Percentiles rank a stretch among this genome's conserved stretches.
phyloP scores from a whole-genome alignment of 2,888 invertebrate species.

The Noctua fimbriata region DNA sequence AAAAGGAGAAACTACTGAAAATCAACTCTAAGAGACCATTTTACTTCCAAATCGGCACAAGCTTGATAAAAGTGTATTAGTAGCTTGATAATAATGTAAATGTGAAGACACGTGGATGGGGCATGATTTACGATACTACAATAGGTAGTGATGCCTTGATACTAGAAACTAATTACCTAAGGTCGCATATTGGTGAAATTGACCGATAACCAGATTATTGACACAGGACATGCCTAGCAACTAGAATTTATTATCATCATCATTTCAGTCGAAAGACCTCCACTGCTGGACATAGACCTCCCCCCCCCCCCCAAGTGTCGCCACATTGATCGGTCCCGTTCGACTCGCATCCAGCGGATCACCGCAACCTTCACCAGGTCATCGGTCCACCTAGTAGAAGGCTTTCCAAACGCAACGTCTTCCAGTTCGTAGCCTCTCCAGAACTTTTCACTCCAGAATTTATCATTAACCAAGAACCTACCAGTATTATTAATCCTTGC shows the following conservation, averaged over 20 bases:
- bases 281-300: too few species aligned
- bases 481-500: slow-evolving; percentile 2
- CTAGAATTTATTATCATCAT: not conserved
- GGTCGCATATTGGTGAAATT: not conserved
- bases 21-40: not conserved
- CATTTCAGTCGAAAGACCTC: too few species aligned
- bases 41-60: not conserved
- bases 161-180: slow-evolving; percentile 1
- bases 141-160: not conserved
- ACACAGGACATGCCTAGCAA: not conserved
- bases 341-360: too few species aligned
- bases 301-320: too few species aligned
- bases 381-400: too few species aligned
- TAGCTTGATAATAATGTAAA: not conserved
- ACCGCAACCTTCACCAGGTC: too few species aligned
- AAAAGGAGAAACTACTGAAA: not conserved
- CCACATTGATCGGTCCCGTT: too few species aligned
- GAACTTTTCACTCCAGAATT: too few species aligned
- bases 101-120: not conserved
- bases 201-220: slow-evolving; percentile 26
- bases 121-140: slow-evolving; percentile 2
- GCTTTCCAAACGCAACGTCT: too few species aligned
- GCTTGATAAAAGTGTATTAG: not conserved
- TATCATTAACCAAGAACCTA: slow-evolving; percentile 1
- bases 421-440: too few species aligned